Evolutionary conservation across 1,140 invertebrate genomes (phyloP), one percentile per base, ranked within the genome.

Genomic region (Solenopsis fugax): DNA sequence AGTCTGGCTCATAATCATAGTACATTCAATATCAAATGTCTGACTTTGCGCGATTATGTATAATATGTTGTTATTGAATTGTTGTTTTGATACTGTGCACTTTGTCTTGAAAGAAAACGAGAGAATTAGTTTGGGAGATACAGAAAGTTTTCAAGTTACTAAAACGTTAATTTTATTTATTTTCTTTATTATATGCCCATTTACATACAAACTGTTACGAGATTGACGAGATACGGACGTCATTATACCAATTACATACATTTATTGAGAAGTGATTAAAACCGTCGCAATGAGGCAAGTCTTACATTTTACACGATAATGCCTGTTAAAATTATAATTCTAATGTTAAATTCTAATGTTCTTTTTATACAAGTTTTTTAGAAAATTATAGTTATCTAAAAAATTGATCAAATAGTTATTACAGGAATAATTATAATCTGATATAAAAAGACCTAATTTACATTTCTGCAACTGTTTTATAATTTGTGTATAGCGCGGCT

Each of bases 201-300:
- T 69, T 71, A 48, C 16, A n/a, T 16, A 24, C 45, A 81, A 81
- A 41, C 29, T 29, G 29, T 48, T 60, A 82, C 29, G 50, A 76
- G 58, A n/a, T 52, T 34, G 45, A 21, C 58, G 21, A 52, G 71
- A 88, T 92, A 93, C 94, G 93, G 93, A 91, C 92, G 93, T 91
- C 93, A 92, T 93, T 94, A 91, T 91, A 88, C 91, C 64, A 93
- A 94, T 95, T 94, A 85, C n/a, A n/a, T 89, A 88, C 86, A 84
- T 72, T 89, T 87, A 90, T 84, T 88, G 72, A 82, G 90, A 92
- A 92, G 88, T 92, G 89, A 93, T 90, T 93, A 86, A 92, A 92
- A 91, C 90, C 92, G 93, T 93, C 88, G 93, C 91, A 92, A 92
- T 92, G 93, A 94, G 93, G 92, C 94, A 93, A 94, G 92, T 93